These are phyloP conservation scores for Mastomys natalensis DNA, from an alignment of 2,113 vertebrate genomes.

Conservation along the genomic window DNA sequence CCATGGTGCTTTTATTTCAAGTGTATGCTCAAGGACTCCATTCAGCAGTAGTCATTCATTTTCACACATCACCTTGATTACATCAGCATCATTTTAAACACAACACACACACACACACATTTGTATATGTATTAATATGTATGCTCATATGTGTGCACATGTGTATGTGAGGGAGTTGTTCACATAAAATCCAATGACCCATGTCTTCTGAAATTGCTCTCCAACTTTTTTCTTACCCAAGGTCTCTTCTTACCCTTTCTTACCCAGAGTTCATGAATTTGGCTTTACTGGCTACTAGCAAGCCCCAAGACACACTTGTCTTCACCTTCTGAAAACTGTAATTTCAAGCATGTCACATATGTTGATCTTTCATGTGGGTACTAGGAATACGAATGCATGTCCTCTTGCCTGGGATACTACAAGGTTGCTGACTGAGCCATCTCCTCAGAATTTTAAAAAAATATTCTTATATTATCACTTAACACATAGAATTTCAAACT, in stretches of 20 bases:
- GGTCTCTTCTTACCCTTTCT: neutral
- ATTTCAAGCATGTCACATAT: neutral
- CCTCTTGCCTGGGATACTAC: neutral
- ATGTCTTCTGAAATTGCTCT: neutral
- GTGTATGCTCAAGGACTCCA: neutral
- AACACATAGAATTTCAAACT: neutral
- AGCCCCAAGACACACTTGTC: neutral
- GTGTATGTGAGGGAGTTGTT: neutral
- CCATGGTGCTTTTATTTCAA: neutral
- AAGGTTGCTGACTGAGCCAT: neutral
- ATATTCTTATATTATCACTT: neutral
- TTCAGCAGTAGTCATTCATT: neutral
- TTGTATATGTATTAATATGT: neutral
- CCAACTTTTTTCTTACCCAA: neutral
- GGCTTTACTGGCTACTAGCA: neutral
- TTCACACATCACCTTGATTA: neutral
- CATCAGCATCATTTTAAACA: neutral
- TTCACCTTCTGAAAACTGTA: neutral
- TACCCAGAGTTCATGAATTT: neutral
- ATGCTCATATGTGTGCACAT: neutral
- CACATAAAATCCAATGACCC: neutral
- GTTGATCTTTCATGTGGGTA: neutral
- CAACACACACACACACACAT: neutral
- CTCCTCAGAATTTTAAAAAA: neutral
- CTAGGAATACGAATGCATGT: neutral